Evolutionary conservation across 2,797 vertebrate species (phyloP).

Genomic region (Enteromius treurensis): DNA sequence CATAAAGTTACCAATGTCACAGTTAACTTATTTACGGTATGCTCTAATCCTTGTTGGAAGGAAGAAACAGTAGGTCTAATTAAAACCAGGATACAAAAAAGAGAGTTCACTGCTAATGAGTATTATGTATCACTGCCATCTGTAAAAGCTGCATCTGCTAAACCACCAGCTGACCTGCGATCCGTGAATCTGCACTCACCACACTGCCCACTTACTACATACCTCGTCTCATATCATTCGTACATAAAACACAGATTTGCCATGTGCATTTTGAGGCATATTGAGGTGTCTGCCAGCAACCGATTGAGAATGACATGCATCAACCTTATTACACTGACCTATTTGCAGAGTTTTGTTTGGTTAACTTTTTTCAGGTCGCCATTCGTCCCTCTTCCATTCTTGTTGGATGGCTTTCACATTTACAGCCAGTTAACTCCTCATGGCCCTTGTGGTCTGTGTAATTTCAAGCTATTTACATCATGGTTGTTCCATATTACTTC

Average conservation of each 20-base stretch:
- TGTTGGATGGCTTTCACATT: neutral
- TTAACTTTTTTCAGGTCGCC: conserved; percentile 2
- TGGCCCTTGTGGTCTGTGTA: conserved; percentile 1
- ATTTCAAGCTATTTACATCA: conserved; percentile 34
- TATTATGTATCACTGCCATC: conserved; percentile 40
- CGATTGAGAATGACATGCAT: neutral
- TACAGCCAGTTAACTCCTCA: neutral
- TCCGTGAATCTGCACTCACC: conserved; percentile 17
- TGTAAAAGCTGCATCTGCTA: conserved; percentile 30
- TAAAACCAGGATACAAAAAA: neutral
- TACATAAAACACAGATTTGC: conserved; percentile 7
- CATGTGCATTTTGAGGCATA: neutral
- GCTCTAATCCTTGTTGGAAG: neutral
- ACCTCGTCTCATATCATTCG: neutral
- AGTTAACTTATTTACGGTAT: neutral
- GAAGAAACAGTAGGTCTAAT: neutral
- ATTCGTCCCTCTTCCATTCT: neutral
- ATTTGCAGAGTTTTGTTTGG: neutral
- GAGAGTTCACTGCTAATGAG: conserved; percentile 44
- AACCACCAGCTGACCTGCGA: conserved; percentile 37
- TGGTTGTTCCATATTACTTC: conserved; percentile 32
- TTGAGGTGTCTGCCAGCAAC: neutral
- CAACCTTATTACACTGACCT: neutral
- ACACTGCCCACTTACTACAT: conserved; percentile 1
- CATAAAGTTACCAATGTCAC: neutral